Percentiles rank a stretch among this genome's conserved stretches.
phyloP scores from a whole-genome alignment of 2,797 vertebrate genomes.

The Myotis myotis region DNA sequence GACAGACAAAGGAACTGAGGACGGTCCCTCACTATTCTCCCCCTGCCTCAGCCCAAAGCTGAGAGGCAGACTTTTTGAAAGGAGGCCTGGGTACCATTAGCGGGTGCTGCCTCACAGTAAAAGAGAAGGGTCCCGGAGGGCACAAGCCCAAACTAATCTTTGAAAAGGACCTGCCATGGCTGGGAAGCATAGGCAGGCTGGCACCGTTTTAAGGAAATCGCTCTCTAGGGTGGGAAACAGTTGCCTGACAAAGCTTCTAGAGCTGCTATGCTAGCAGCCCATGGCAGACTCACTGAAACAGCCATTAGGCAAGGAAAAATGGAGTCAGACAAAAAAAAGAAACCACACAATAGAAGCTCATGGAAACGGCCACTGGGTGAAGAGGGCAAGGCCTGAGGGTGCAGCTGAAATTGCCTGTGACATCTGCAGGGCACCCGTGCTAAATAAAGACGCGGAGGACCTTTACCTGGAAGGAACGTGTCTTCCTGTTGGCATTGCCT shows the following conservation, averaged over 20 bases:
- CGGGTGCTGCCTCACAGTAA: not conserved
- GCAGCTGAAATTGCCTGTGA: not conserved
- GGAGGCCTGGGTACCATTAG: no score
- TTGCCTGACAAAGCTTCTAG: not conserved
- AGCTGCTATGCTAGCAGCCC: not conserved
- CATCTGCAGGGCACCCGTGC: not conserved
- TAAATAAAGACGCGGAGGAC: not conserved
- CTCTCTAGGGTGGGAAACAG: not conserved
- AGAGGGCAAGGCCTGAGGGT: not conserved
- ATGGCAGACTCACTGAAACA: not conserved
- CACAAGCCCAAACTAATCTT: not conserved
- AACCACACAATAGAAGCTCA: not conserved
- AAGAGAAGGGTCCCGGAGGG: not conserved
- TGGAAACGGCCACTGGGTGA: not conserved
- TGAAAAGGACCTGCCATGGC: not conserved
- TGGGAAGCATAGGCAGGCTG: not conserved
- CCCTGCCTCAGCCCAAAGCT: not conserved
- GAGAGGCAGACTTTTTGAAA: not conserved
- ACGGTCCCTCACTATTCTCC: not conserved
- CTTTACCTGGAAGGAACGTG: not conserved
- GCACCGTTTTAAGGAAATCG: not conserved
- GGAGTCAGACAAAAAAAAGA: not conserved
- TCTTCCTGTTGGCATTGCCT: not conserved
- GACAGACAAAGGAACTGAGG: not conserved
- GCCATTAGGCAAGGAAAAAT: not conserved